These are phyloP conservation scores for Ellobium chinense DNA, from an alignment of 2,888 invertebrate genomes.

Conservation along the genomic window DNA sequence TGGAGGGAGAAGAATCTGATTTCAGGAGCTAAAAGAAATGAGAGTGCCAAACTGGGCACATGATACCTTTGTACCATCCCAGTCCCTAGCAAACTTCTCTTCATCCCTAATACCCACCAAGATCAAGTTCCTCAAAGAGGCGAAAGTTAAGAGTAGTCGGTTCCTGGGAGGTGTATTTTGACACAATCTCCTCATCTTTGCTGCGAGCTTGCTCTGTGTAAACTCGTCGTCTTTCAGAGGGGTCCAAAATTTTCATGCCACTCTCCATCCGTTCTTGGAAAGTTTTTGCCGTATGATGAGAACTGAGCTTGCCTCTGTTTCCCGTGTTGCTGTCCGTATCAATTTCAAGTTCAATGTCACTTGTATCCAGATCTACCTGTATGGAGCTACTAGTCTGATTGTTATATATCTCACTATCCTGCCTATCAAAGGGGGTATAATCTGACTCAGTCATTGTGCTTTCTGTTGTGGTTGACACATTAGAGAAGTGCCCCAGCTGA, in stretches of 20 bases:
- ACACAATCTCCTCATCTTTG: conserved; percentile 46
- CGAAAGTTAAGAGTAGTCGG: conserved; percentile 61
- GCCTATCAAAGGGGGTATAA: neutral
- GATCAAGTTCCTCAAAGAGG: conserved; percentile 61
- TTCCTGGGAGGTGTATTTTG: conserved; percentile 53
- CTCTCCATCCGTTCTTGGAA: neutral
- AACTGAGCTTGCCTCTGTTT: neutral
- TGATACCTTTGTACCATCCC: too few species aligned
- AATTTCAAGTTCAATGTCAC: neutral
- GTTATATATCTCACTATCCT: neutral
- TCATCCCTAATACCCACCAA: conserved; percentile 64
- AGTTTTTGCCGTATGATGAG: neutral
- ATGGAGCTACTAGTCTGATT: neutral
- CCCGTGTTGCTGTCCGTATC: neutral
- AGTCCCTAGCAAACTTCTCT: too few species aligned
- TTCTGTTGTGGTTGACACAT: neutral
- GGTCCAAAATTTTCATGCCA: conserved; percentile 1
- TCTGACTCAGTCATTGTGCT: neutral
- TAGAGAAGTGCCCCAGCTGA: conserved; percentile 1
- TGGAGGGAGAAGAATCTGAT: too few species aligned
- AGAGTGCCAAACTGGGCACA: too few species aligned
- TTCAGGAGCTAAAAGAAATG: too few species aligned
- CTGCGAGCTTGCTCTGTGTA: conserved; percentile 4
- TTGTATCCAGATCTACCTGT: neutral
- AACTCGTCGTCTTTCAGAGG: neutral